Evolutionary conservation across 2,113 vertebrate species (phyloP), one percentile per base, ranked within the genome.

Genomic region (Psilopogon haemacephalus): DNA sequence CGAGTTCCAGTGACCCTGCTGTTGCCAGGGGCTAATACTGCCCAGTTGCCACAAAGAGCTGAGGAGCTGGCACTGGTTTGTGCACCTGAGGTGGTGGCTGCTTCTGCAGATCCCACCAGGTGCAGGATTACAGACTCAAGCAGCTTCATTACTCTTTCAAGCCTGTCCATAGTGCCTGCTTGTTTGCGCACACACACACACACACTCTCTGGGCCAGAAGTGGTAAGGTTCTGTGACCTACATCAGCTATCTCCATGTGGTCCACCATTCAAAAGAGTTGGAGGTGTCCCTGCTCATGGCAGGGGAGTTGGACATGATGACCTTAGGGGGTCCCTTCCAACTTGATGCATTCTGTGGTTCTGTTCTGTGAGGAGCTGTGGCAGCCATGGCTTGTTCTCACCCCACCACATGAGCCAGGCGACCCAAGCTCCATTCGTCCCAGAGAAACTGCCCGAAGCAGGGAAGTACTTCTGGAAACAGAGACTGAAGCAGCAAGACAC

Each of bases 1-100:
- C 93, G 87, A 96, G 95, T 91, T 92, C 81, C 75, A 94, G 78
- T 69, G 93, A 95, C 93, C 74, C 84, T 55, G 74, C 50, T 90
- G 58, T 82, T 79, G 94, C 91, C 93, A 50, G 74, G 35, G 91
- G 94, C 79, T 14, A 91, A 80, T 52, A 89, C 89, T 20, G 64
- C 71, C 95, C 92, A 83, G 80, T 88, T 88, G 76, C 82, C 93
- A 91, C 75, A 76, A 85, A 91, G 6, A 94, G 68, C 83, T 86
- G 90, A 91, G 91, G 75, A 91, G 88, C 68, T 87, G 70, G 62
- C 85, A 91, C 82, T 76, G 76, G 82, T 86, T 94, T 88, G 68
- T 94, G 71, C 71, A 95, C 88, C 75, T 83, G 68, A 88, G 91
- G 79, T 0, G 0, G 60, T 79, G 67, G 46, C 65, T 44, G 76